Conservation (phyloP, 1,140 invertebrate genomes). For the Vanessa atalanta region DNA sequence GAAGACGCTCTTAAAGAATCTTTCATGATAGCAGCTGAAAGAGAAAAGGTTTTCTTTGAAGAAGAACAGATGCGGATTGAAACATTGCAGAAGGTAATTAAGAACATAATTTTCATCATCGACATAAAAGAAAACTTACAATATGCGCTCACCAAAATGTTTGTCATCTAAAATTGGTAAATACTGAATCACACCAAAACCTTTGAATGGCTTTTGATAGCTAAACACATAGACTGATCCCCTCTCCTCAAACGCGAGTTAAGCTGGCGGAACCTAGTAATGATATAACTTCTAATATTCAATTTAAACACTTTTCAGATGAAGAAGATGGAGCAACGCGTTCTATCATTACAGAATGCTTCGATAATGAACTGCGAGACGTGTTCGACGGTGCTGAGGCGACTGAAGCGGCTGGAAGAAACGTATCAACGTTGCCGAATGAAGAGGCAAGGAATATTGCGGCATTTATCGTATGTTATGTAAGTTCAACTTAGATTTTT, state of each 20-base stretch:
- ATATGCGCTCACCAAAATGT: no score
- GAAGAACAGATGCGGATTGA: constrained; percentile 83
- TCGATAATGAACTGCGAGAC: constrained; percentile 84
- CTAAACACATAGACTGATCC: no score
- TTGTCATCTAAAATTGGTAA: no score
- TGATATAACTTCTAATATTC: neutral
- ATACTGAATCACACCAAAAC: no score
- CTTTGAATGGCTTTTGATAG: no score
- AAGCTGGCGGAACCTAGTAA: neutral
- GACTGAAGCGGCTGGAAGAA: constrained; percentile 82
- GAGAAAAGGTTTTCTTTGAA: constrained; percentile 83
- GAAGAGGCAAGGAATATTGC: constrained; percentile 85
- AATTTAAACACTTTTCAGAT: constrained; percentile 81
- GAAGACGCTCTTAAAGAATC: constrained; percentile 89
- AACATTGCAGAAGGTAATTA: constrained; percentile 84
- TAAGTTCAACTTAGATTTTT: constrained; percentile 72
- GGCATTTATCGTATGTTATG: constrained; percentile 90
- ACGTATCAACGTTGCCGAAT: constrained; percentile 81
- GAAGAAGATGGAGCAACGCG: constrained; percentile 85
- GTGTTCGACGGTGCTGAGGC: constrained; percentile 83
- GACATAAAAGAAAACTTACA: no score
- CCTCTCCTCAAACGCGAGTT: no score
- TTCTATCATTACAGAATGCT: constrained; percentile 85
- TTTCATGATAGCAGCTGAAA: constrained; percentile 83
- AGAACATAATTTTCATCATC: neutral